Evolutionary conservation across 2,113 vertebrate genomes (phyloP).

Genomic region (Opisthocomus hoazin): DNA sequence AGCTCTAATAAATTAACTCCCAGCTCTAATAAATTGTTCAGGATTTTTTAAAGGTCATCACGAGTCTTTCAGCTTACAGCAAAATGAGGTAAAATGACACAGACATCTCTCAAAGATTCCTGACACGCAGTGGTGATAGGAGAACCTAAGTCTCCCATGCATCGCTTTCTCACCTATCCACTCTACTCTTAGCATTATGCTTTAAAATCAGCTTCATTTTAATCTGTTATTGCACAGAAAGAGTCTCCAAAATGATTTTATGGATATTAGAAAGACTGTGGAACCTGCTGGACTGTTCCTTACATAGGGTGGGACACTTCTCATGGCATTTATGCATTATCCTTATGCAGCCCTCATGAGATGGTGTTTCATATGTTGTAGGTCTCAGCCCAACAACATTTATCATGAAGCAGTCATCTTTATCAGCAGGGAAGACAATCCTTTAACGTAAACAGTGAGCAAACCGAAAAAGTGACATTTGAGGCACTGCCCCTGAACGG

Average conservation of each 20-base stretch:
- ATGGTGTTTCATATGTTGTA: neutral
- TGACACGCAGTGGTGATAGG: neutral
- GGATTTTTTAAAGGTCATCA: neutral
- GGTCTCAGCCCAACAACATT: neutral
- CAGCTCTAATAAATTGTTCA: neutral
- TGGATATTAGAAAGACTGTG: neutral
- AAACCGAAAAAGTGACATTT: neutral
- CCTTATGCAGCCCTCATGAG: neutral
- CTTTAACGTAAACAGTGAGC: neutral
- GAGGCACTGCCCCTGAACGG: neutral
- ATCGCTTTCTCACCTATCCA: neutral
- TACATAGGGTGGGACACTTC: neutral
- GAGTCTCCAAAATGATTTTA: neutral
- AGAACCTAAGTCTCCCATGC: neutral
- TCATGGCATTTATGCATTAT: neutral
- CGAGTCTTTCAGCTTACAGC: neutral
- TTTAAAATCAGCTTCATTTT: neutral
- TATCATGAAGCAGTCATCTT: neutral
- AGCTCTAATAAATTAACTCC: neutral
- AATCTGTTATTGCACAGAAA: neutral
- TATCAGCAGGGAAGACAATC: neutral
- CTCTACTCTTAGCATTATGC: neutral
- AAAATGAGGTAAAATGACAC: neutral
- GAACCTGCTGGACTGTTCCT: neutral
- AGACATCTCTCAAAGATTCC: neutral